phyloP scores from a whole-genome alignment of 2,797 vertebrate genomes.

The Pyrocephalus nanus region DNA sequence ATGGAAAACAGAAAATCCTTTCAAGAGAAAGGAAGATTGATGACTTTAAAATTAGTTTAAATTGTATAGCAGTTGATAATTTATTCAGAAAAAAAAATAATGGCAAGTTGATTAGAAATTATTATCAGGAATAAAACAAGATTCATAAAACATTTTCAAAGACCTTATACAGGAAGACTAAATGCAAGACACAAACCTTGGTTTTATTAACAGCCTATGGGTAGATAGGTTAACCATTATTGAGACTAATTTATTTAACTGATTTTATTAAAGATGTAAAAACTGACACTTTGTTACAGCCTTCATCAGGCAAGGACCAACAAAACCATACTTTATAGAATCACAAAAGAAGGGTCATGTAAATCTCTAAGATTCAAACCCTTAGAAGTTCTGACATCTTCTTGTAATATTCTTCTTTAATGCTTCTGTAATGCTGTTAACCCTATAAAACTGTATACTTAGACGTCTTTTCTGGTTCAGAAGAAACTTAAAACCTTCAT shows the following conservation, averaged over 20 bases:
- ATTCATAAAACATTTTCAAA: background rate
- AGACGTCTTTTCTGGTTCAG: background rate
- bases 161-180: background rate
- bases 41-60: background rate
- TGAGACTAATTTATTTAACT: background rate
- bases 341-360: background rate
- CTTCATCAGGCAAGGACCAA: background rate
- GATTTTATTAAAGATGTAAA: background rate
- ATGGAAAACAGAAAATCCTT: background rate
- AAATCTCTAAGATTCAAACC: background rate
- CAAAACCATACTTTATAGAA: background rate
- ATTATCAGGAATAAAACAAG: background rate
- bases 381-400: background rate
- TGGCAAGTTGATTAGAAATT: background rate
- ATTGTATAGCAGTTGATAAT: background rate
- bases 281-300: background rate
- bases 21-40: background rate
- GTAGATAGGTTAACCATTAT: background rate
- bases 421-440: background rate
- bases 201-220: background rate
- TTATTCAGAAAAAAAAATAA: background rate
- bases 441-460: background rate
- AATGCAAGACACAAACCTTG: background rate
- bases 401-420: no score
- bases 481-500: background rate